A percentile compares a stretch with the other conserved stretches of the same genome.
phyloP scores from a whole-genome alignment of 2,797 vertebrate genomes.

The Limosa lapponica region DNA sequence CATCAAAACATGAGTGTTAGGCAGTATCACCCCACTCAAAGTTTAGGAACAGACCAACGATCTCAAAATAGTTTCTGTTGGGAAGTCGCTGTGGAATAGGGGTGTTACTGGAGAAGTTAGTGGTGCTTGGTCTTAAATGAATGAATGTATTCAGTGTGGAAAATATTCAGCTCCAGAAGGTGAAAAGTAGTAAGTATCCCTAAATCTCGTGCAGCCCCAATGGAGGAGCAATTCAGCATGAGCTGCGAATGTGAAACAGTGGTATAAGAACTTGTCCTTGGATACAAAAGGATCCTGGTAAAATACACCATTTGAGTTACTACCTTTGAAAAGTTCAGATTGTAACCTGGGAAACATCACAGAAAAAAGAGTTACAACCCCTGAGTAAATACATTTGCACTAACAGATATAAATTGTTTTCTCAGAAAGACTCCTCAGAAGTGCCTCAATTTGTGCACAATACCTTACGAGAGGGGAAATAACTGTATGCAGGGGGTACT shows the following conservation, averaged over 20 bases:
- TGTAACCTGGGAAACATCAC: background rate
- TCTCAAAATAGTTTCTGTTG: background rate
- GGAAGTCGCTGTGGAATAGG: background rate
- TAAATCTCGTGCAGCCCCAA: background rate
- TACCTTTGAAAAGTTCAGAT: background rate
- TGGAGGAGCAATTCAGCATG: background rate
- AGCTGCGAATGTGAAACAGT: background rate
- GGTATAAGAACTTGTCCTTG: background rate
- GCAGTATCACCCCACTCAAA: background rate
- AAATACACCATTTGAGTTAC: background rate
- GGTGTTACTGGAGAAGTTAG: background rate
- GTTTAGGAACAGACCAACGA: background rate
- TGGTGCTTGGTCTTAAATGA: background rate
- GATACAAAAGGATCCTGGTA: background rate
- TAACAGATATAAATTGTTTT: background rate
- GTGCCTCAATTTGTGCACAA: accelerated
- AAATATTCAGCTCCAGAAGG: background rate
- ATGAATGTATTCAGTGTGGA: background rate
- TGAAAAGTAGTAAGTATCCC: background rate
- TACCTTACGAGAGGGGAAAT: accelerated
- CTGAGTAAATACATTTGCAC: background rate
- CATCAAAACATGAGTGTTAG: background rate
- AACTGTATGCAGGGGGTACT: background rate
- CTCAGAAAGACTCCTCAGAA: background rate
- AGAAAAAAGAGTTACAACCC: background rate